Base-by-base conservation (phyloP, 1,140 invertebrate species). In the Marisa cornuarietis region DNA sequence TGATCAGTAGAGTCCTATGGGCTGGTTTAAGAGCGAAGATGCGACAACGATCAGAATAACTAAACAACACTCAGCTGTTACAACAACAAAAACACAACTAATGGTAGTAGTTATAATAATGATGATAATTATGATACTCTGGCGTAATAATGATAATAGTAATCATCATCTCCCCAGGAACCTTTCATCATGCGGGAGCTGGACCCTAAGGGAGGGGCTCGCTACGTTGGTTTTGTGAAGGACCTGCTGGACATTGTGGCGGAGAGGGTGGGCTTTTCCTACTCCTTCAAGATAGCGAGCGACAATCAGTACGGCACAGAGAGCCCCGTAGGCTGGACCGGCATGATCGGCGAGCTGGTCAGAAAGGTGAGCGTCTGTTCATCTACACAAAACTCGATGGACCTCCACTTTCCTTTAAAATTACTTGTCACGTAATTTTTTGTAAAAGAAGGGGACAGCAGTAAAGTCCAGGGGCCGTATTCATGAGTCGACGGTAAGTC, bases 311-410 rank as follows among this genome's bases (percentile, higher is more conserved):
- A 81, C 61, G 85, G 85, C 20, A 8, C 18, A 22, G 42, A 78
- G 24, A 24, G 24, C 1, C 52, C 66, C 52, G 49, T 73, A 22
- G 84, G 83, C 1, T 86, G 85, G 85, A 80, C 22, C 52, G 85
- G 85, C 20, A 69, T 86, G 68, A 83, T 86, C 42, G 86, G 85
- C 16, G 83, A 86, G 24, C 69, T 86, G 14, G 58, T 83, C 8
- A 54, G 62, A 52, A 62, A 72, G 72, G 84, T 85, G 68, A 61
- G 78, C 79, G 87, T 11, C 31, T 42, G 6, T 42, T 2, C 31
- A 4, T 42, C 9, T 61, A 24, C 3, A 13, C 9, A 49, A 65
- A 63, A 54, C 9, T 42, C 54, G n/a, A 20, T 9, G 10, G n/a
- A n/a, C n/a, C n/a, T n/a, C n/a, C n/a, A n/a, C n/a, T n/a, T n/a